Conservation (phyloP, 2,797 vertebrate species). For the Diceros bicornis region DNA sequence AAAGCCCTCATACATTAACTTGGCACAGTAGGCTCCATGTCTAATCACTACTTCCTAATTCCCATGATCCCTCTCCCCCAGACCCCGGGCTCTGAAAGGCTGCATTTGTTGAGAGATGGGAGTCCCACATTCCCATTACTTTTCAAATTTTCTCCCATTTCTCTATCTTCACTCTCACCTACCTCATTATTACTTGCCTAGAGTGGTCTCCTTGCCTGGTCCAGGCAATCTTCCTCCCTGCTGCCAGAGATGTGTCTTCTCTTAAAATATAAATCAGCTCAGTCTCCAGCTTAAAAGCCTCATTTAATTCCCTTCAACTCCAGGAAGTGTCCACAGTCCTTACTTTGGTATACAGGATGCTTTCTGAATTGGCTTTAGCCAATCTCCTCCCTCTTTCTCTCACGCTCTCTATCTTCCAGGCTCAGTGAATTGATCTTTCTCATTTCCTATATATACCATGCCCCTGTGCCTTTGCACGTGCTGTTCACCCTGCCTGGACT, state of each 20-base stretch:
- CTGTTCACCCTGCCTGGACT: background rate
- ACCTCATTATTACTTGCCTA: background rate
- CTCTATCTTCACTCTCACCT: background rate
- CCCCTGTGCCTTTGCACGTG: background rate
- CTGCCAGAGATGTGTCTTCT: background rate
- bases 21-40: background rate
- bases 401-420: background rate
- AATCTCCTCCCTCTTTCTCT: background rate
- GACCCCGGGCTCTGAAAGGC: background rate
- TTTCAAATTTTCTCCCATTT: background rate
- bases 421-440: background rate
- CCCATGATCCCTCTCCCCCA: background rate
- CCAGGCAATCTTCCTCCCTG: background rate
- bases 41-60: background rate
- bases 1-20: conserved; percentile 6
- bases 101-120: background rate
- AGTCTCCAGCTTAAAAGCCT: background rate
- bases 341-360: background rate
- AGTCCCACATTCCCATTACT: background rate
- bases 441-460: background rate
- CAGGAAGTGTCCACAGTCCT: background rate
- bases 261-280: background rate
- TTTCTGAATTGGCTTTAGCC: background rate
- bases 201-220: background rate
- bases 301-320: background rate